Percentiles rank a stretch among this genome's conserved stretches.
These are phyloP conservation scores for Champsocephalus gunnari DNA, from an alignment of 2,797 vertebrate genomes.

Conservation along the genomic window DNA sequence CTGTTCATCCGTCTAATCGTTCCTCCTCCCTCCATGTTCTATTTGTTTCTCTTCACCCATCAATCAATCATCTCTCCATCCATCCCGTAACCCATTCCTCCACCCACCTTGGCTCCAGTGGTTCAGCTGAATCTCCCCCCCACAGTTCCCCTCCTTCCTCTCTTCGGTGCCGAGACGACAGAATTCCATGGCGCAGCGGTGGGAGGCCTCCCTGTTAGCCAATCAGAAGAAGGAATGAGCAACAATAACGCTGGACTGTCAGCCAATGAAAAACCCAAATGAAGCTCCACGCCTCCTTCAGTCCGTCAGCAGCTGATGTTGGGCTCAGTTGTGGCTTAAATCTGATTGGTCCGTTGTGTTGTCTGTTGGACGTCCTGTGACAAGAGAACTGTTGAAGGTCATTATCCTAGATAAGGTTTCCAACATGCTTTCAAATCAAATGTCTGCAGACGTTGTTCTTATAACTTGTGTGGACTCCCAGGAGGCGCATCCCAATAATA, in stretches of 20 bases:
- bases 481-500: slow-evolving; percentile 9
- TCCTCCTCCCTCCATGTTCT: background rate
- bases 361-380: background rate
- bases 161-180: slow-evolving; percentile 68
- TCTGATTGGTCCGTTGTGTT: slow-evolving; percentile 1
- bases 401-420: slow-evolving; percentile 1
- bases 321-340: background rate
- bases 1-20: background rate
- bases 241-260: slow-evolving; percentile 11
- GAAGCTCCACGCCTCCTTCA: background rate
- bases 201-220: slow-evolving; percentile 78
- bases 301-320: slow-evolving; percentile 4
- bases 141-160: slow-evolving; percentile 71
- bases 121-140: slow-evolving; percentile 72
- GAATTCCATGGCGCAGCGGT: slow-evolving; percentile 79
- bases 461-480: background rate
- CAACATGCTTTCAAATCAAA: slow-evolving; percentile 6
- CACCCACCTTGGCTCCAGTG: slow-evolving; percentile 57
- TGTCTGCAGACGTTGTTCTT: slow-evolving; percentile 5
- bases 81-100: slow-evolving; percentile 7
- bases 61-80: slow-evolving; percentile 7
- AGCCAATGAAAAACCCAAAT: slow-evolving; percentile 43
- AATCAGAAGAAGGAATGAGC: slow-evolving; percentile 75
- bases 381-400: background rate
- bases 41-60: slow-evolving; percentile 5